Base-by-base conservation (phyloP, 2,113 vertebrate species). In the Phyllostomus discolor region DNA sequence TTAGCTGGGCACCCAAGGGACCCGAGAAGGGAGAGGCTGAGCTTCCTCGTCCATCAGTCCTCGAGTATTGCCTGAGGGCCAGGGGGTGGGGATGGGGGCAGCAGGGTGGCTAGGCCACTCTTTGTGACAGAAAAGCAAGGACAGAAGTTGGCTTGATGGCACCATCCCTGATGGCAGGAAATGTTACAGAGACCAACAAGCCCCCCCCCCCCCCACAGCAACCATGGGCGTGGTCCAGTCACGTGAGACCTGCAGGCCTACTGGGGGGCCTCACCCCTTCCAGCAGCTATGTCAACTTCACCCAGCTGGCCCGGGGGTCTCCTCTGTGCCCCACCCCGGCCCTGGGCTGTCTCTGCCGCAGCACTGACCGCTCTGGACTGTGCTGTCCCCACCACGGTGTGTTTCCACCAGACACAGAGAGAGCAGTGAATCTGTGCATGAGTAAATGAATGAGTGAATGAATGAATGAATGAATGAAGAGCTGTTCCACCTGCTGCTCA, bases 81-180 rank as follows among this genome's bases (percentile, higher is more conserved):
- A 17, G 38, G 66, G 0, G 1, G 14, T 0, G 2, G 7, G 4
- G 7, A 4, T 0, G 11, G 15, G 35, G 48, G 4, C 7, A 2
- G 52, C 35, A 7, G 10, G 24, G 26, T 5, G 24, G 62, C 88
- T 19, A 2, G 38, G 24, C 50, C 41, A 3, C 54, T 85, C 67
- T 41, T 28, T 1, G 41, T 14, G 33, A 35, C 15, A 52, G 69
- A 22, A 66, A 22, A 15, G 64, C 69, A 5, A 24, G 28, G 38
- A 46, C 4, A 43, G 75, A 20, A 17, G 19, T 14, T 12, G 19
- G 67, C 38, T 43, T 38, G 35, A 22, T 7, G n/a, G 38, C 7
- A 2, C 24, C 33, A 38, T 31, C 64, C 10, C 19, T 5, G 31
- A n/a, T 8, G 41, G 28, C 26, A 17, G 35, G 17, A 19, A 17